These are phyloP conservation scores for Colletes collaris DNA, from an alignment of 2,888 invertebrate genomes.

Conservation along the genomic window DNA sequence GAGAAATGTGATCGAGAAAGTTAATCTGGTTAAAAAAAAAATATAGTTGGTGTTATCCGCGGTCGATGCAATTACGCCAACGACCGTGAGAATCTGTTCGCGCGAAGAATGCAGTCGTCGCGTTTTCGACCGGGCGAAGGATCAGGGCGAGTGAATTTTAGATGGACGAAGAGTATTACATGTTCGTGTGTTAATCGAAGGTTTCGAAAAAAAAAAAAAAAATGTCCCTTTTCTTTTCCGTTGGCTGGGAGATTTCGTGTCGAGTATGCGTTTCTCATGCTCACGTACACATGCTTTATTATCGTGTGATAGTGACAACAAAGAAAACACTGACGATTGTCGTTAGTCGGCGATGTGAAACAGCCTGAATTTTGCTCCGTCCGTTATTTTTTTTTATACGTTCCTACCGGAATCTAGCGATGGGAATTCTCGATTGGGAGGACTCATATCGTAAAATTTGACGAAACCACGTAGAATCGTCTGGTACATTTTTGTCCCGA, in stretches of 20 bases:
- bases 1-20: neutral
- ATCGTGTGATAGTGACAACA: slow-evolving; percentile 47
- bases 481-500: no score
- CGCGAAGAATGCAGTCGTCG: neutral
- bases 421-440: no score
- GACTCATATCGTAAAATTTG: no score
- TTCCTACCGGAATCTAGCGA: neutral
- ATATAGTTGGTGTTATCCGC: neutral
- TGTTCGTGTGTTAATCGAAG: neutral
- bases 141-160: neutral
- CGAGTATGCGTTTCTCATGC: slow-evolving; percentile 59
- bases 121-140: neutral
- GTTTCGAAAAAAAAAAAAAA: neutral
- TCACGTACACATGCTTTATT: slow-evolving; percentile 66
- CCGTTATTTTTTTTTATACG: neutral
- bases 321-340: slow-evolving; percentile 46
- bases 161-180: no score
- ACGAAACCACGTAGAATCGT: no score
- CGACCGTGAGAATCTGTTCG: neutral
- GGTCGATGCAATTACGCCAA: neutral
- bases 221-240: neutral
- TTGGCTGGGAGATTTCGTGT: slow-evolving; percentile 54
- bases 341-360: slow-evolving; percentile 43
- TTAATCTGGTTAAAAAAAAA: slow-evolving; percentile 37
- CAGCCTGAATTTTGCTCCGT: neutral